Evolutionary conservation across 2,888 invertebrate genomes (phyloP).

Genomic region (Calameuta filiformis): DNA sequence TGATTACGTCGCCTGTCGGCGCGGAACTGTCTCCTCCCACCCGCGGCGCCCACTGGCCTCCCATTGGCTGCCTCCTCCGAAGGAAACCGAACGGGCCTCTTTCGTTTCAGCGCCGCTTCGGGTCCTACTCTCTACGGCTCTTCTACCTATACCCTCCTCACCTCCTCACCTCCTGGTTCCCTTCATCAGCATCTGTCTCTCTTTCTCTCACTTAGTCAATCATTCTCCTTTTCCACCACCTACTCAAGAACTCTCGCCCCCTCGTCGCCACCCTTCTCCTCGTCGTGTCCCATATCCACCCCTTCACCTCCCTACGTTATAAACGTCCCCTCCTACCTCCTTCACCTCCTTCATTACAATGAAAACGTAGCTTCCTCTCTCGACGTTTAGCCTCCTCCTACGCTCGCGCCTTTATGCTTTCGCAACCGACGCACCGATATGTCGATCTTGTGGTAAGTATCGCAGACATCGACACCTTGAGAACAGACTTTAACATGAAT

Average conservation of each 20-base stretch:
- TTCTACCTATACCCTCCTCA: not conserved
- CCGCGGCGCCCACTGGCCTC: constrained; percentile 59
- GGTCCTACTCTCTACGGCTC: not conserved
- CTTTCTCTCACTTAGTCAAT: constrained; percentile 20
- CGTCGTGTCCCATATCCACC: constrained; percentile 13
- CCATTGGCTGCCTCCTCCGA: constrained; percentile 52
- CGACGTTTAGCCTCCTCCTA: not conserved
- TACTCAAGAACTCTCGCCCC: constrained; percentile 14
- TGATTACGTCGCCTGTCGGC: constrained; percentile 64
- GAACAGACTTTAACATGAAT: not conserved
- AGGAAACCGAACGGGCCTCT: constrained; percentile 36
- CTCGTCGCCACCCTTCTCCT: constrained; percentile 13
- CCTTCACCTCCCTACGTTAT: not conserved
- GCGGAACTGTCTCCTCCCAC: constrained; percentile 65
- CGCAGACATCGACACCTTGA: not conserved
- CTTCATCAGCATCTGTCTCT: constrained; percentile 19
- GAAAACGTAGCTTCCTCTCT: not conserved
- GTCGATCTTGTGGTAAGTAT: not conserved
- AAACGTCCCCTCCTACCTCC: not conserved
- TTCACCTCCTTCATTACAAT: not conserved
- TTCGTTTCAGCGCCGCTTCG: constrained; percentile 26
- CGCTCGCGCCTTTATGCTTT: not conserved
- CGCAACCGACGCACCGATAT: not conserved
- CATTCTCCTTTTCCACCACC: constrained; percentile 14
- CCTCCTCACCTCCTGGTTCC: constrained; percentile 15